Conservation (phyloP, 2,888 invertebrate genomes). For the Eupithecia subumbrata region DNA sequence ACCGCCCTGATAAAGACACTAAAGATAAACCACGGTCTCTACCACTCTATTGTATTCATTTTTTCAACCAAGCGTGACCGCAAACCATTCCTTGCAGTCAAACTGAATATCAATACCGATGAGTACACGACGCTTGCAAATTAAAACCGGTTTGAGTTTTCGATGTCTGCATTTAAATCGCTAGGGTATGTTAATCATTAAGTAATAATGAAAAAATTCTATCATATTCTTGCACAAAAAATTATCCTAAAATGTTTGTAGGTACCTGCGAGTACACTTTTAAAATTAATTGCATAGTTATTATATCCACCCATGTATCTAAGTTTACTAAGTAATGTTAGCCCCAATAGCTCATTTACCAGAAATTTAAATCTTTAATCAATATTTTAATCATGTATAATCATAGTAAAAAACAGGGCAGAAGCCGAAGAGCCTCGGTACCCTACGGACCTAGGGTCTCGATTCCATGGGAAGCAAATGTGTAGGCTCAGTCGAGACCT, state of each 20-base stretch:
- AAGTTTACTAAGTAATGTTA: neutral
- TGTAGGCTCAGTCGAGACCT: too few relatives aligned
- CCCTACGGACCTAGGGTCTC: too few relatives aligned
- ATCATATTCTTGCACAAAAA: neutral
- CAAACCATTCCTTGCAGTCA: neutral
- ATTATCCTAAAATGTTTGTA: neutral
- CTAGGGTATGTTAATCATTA: neutral
- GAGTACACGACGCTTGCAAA: neutral
- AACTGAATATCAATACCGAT: neutral
- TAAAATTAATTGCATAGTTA: neutral
- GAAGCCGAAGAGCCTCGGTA: too few relatives aligned
- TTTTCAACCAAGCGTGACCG: neutral
- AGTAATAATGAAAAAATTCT: neutral
- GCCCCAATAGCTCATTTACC: neutral
- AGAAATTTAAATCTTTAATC: neutral
- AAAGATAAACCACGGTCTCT: neutral
- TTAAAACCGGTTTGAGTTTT: neutral
- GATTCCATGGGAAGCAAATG: too few relatives aligned
- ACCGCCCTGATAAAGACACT: neutral
- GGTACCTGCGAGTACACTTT: neutral
- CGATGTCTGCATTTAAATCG: neutral
- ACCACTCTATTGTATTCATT: neutral
- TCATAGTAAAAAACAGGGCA: too few relatives aligned
- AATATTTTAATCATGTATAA: neutral
- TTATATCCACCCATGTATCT: neutral